Base-by-base conservation (phyloP, 1,140 invertebrate species). In the Stegodyphus dumicola region DNA sequence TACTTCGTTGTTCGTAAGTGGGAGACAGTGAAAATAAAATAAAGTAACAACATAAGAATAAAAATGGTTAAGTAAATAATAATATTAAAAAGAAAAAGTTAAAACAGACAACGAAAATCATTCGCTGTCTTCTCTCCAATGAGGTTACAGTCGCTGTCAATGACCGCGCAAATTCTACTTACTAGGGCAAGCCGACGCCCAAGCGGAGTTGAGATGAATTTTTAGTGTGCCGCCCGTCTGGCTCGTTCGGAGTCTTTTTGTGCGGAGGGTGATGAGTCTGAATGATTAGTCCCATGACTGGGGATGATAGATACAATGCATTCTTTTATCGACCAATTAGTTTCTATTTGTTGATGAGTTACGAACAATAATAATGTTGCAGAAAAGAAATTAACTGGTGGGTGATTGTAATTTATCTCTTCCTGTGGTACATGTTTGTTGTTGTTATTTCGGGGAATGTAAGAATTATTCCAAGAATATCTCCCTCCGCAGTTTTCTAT, bases 131-230 rank as follows among this genome's bases (percentile, higher is more conserved):
- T 3, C 33, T 33, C 33, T 70, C 67, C 77, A 79, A 70, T 66
- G 77, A 79, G 77, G 77, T 79, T 79, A 79, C n/a, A 79, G 77
- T 56, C 33, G 52, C 77, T 69, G 77, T 79, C 77, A 79, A 69
- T 71, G 77, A 79, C 77, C 77, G 77, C 65, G 51, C 65, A 70
- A 77, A 17, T 54, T 79, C 52, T 79, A 53, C 51, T 79, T 79
- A 79, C n/a, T 79, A 56, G 77, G 77, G 77, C 77, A 79, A 48
- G 77, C 67, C 77, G 77, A 79, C 77, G 77, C 77, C 77, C 77
- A 77, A 70, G 15, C 33, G 7, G 52, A 79, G 77, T 70, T 33
- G 65, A 79, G 52, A 70, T 79, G 77, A 79, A 79, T 79, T 79
- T 79, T 60, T 60, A 60, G 56, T 60, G 18, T 17, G 53, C 77